Conservation (phyloP, 2,797 vertebrate genomes). For the Harpagifer antarcticus region DNA sequence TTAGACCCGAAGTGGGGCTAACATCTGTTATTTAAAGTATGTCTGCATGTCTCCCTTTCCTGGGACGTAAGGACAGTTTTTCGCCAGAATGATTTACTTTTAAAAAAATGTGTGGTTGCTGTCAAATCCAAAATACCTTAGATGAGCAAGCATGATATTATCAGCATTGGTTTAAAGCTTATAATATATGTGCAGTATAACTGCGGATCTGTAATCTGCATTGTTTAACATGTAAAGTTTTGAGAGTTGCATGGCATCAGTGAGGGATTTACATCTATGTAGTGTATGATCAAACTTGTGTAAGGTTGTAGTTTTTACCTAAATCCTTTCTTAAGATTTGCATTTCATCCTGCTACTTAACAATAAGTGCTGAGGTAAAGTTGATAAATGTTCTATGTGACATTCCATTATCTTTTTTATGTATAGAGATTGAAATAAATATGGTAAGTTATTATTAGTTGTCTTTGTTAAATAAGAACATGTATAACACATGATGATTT, state of each 20-base stretch:
- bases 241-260: slow-evolving; percentile 48
- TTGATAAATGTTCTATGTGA: slow-evolving; percentile 22
- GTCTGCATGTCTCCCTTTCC: slow-evolving; percentile 17
- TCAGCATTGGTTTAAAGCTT: slow-evolving; percentile 15
- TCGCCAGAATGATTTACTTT: slow-evolving; percentile 47
- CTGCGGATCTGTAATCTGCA: slow-evolving; percentile 14
- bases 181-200: slow-evolving; percentile 21
- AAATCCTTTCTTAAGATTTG: slow-evolving; percentile 35
- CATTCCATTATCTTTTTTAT: slow-evolving; percentile 30
- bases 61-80: neutral
- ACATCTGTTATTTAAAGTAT: slow-evolving; percentile 7
- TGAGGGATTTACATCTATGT: slow-evolving; percentile 35
- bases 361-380: slow-evolving; percentile 32
- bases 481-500: too few relatives aligned
- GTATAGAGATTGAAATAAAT: slow-evolving; percentile 44
- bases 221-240: slow-evolving; percentile 10
- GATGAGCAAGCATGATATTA: slow-evolving; percentile 30
- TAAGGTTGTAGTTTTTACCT: slow-evolving; percentile 22
- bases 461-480: too few relatives aligned
- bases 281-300: slow-evolving; percentile 35
- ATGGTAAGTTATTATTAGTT: slow-evolving; percentile 1
- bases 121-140: slow-evolving; percentile 22
- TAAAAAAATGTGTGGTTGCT: slow-evolving; percentile 16
- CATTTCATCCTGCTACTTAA: slow-evolving; percentile 53
- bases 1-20: slow-evolving; percentile 6